Evolutionary conservation across 1,140 invertebrate genomes (phyloP), one percentile per base, ranked within the genome.

Genomic region (Ptiloglossa arizonensis): DNA sequence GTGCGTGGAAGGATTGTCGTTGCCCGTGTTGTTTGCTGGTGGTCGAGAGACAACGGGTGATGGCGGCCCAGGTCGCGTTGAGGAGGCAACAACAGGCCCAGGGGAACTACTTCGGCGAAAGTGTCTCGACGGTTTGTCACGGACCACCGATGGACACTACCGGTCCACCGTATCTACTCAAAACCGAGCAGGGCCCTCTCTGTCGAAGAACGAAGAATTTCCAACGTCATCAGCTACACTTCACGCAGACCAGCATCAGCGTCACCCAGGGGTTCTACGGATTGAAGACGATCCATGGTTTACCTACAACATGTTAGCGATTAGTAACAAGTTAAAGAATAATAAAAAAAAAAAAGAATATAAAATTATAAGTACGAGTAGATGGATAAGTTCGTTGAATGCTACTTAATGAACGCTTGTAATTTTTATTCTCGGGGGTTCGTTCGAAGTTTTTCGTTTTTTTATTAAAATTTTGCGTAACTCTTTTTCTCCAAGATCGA

Each of bases 11-110:
- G 67, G 96, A 97, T 85, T 98, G 97, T 85, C 94, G 94, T 27
- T 98, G 97, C 89, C 95, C 96, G 46, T 97, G 97, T 81, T 98
- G 97, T 88, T 94, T 96, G 68, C 91, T 98, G n/a, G 97, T 98
- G 11, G 95, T 97, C 1, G 97, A 98, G 89, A 91, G 97, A 62
- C 97, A 98, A 86, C 91, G 97, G 15, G 97, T 98, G 1, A 98
- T 98, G 97, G 97, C 97, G 13, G 97, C 97, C 15, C 89, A 94
- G 88, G 94, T 95, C 11, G 95, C 95, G 0, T 86, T 95, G 1
- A 91, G 95, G 6, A 93, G 95, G 52, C 95, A 95, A 82, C 95
- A 95, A 70, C 94, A 95, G 22, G 94, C 94, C 24, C 94, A 93
- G 63, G 91, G 86, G 8, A 87, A 86, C 76, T 71, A 88, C 38